phyloP scores from a whole-genome alignment of 2,113 vertebrate genomes.

The Vidua macroura region DNA sequence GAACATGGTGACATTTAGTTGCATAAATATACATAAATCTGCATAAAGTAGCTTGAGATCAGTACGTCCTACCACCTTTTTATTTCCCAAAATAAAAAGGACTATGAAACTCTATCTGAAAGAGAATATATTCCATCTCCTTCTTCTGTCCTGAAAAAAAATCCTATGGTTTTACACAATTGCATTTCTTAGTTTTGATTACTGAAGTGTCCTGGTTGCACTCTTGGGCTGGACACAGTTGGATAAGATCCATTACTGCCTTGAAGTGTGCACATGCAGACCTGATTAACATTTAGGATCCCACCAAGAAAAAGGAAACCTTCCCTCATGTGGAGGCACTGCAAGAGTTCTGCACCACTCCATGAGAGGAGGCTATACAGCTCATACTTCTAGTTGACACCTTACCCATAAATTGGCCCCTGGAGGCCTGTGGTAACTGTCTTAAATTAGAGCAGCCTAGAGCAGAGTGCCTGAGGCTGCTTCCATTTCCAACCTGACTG shows the following conservation, averaged over 20 bases:
- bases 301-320: background rate
- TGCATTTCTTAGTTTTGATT: background rate
- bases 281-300: background rate
- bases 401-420: conserved; percentile 9
- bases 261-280: background rate
- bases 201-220: background rate
- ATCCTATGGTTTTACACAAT: background rate
- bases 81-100: background rate
- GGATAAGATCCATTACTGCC: background rate
- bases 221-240: background rate
- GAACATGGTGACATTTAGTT: background rate
- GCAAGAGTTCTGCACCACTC: background rate
- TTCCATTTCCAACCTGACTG: background rate
- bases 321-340: background rate
- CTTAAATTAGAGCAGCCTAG: conserved; percentile 4
- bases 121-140: background rate
- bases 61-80: background rate
- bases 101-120: background rate
- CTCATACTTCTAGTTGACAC: background rate
- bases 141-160: background rate
- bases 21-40: background rate
- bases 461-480: conserved; percentile 24
- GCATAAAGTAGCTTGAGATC: background rate
- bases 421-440: background rate
- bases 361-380: background rate